Conservation (phyloP, 2,113 vertebrate genomes). For the Microtus montanus region DNA sequence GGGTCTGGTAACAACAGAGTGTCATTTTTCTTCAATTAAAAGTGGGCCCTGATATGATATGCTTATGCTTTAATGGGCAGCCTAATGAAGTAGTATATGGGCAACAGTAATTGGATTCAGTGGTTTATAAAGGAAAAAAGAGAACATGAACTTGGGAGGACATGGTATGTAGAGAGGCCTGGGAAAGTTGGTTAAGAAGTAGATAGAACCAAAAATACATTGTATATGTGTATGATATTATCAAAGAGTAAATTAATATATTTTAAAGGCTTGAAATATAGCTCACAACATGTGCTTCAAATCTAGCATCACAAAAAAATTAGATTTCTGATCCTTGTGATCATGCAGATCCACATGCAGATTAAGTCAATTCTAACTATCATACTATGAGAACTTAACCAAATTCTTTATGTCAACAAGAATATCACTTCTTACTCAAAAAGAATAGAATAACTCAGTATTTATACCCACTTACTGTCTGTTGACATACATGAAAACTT, state of each 20-base stretch:
- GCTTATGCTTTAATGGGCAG: neutral
- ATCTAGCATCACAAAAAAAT: neutral
- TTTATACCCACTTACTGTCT: neutral
- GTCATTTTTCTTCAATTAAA: neutral
- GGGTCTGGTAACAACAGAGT: too few species aligned
- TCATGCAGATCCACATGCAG: neutral
- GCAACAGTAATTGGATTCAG: neutral
- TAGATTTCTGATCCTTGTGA: neutral
- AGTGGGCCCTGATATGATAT: neutral
- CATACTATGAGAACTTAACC: constrained; percentile 18
- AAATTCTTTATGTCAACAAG: constrained; percentile 6
- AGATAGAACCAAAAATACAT: neutral
- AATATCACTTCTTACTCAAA: neutral
- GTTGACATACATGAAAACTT: constrained; percentile 31
- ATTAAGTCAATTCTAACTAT: neutral
- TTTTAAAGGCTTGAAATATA: neutral
- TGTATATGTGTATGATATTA: neutral
- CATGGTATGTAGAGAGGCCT: neutral
- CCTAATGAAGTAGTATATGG: neutral
- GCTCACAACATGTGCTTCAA: neutral
- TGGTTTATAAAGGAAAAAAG: neutral
- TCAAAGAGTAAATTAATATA: neutral
- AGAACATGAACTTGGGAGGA: neutral
- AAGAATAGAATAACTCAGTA: neutral
- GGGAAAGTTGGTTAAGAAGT: neutral